phyloP scores from a whole-genome alignment of 2,113 vertebrate genomes.

The Dasyornis broadbenti region DNA sequence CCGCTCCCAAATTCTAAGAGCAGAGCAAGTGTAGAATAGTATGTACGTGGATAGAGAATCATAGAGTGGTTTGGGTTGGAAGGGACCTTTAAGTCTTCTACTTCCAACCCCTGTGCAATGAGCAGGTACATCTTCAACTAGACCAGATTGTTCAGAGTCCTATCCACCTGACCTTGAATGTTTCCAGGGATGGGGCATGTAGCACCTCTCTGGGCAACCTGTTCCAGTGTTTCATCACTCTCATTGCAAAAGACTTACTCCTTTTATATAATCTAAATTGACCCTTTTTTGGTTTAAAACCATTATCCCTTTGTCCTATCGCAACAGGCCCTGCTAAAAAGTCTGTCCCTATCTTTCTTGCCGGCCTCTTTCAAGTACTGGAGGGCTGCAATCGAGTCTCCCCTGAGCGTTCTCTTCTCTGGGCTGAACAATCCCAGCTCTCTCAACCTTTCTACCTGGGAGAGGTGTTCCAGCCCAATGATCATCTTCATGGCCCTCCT shows the following conservation, averaged over 20 bases:
- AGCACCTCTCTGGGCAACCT: neutral
- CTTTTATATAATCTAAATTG: neutral
- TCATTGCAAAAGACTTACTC: neutral
- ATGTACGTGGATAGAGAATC: neutral
- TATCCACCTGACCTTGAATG: neutral
- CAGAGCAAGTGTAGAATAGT: neutral
- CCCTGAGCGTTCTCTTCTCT: neutral
- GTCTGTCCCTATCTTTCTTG: neutral
- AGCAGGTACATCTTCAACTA: neutral
- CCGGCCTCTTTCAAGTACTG: neutral
- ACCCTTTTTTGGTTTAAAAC: neutral
- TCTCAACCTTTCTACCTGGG: neutral
- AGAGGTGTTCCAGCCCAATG: neutral
- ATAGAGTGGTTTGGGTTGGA: neutral
- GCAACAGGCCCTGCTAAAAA: neutral
- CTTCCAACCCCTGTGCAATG: neutral
- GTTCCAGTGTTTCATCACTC: neutral
- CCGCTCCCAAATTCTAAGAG: fast-evolving
- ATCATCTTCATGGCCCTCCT: neutral
- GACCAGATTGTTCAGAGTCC: neutral
- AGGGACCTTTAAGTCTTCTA: neutral
- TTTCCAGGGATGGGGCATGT: neutral
- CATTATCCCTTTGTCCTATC: neutral
- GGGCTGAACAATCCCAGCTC: neutral
- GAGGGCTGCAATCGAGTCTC: neutral